Evolutionary conservation across 2,888 invertebrate species (phyloP).

Genomic region (Tenodera sinensis): DNA sequence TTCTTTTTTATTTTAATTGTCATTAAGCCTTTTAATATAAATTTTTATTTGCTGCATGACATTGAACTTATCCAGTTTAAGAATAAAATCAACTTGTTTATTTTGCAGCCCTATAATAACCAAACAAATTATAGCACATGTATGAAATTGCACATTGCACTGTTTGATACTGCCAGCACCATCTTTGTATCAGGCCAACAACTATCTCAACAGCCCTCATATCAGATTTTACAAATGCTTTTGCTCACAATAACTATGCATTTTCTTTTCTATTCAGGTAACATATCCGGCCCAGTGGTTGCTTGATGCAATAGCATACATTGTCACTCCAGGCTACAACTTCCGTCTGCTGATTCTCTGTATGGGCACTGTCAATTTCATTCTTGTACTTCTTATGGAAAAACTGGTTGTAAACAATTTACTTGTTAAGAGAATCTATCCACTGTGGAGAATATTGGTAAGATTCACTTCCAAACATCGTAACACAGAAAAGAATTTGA

Average conservation of each 20-base stretch:
- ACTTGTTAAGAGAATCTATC: not conserved
- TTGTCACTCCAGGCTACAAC: slow-evolving; percentile 42
- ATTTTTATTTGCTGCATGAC: too few species aligned
- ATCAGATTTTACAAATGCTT: too few species aligned
- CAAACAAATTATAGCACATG: too few species aligned
- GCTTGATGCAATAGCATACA: slow-evolving; percentile 40
- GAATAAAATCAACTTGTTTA: too few species aligned
- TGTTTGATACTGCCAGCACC: too few species aligned
- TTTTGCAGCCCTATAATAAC: too few species aligned
- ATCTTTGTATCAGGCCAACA: too few species aligned
- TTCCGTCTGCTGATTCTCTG: slow-evolving; percentile 47
- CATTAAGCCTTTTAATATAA: too few species aligned
- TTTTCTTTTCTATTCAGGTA: slow-evolving; percentile 33
- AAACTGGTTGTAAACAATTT: not conserved
- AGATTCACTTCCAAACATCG: not conserved
- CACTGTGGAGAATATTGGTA: not conserved
- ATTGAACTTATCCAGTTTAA: too few species aligned
- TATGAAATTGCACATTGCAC: too few species aligned
- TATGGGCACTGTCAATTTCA: slow-evolving; percentile 10
- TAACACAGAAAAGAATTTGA: not conserved
- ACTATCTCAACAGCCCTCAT: too few species aligned
- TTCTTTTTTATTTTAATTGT: too few species aligned
- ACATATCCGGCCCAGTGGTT: slow-evolving; percentile 50
- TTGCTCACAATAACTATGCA: not conserved
- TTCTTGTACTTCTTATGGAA: slow-evolving; percentile 6